Conservation (phyloP, 2,797 vertebrate species). For the Ctenosaura bakeri region DNA sequence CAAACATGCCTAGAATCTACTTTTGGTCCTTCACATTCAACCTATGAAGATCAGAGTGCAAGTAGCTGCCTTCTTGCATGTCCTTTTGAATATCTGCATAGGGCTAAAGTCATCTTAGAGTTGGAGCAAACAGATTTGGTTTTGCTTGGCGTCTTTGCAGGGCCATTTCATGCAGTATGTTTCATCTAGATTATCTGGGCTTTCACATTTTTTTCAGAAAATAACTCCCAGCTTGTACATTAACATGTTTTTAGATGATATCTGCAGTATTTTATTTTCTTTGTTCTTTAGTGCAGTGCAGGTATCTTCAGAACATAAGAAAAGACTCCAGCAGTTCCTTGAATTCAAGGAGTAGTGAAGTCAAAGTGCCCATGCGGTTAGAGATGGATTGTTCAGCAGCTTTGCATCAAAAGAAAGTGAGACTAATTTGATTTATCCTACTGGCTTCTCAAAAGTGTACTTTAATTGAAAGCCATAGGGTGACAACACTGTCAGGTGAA, state of each 20-base stretch:
- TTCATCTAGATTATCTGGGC: constrained; percentile 23
- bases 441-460: constrained; percentile 74
- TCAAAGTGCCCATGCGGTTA: constrained; percentile 73
- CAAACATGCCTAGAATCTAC: not conserved
- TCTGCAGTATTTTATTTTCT: constrained; percentile 72
- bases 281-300: constrained; percentile 88
- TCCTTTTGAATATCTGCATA: not conserved
- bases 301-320: constrained; percentile 93
- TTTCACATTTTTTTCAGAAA: not conserved
- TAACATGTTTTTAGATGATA: constrained; percentile 70
- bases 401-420: constrained; percentile 75
- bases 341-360: constrained; percentile 93
- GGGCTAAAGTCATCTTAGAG: not conserved
- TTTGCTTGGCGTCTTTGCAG: not conserved
- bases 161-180: not conserved
- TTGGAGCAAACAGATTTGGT: not conserved
- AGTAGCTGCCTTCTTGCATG: not conserved
- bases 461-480: constrained; percentile 72
- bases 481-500: constrained; percentile 71
- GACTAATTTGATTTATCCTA: constrained; percentile 76
- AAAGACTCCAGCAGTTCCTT: constrained; percentile 95
- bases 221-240: constrained; percentile 44
- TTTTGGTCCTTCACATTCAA: not conserved
- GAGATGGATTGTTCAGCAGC: constrained; percentile 62
- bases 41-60: not conserved